Evolutionary conservation across 2,888 invertebrate species (phyloP), one percentile per base, ranked within the genome.

Genomic region (Calameuta filiformis): DNA sequence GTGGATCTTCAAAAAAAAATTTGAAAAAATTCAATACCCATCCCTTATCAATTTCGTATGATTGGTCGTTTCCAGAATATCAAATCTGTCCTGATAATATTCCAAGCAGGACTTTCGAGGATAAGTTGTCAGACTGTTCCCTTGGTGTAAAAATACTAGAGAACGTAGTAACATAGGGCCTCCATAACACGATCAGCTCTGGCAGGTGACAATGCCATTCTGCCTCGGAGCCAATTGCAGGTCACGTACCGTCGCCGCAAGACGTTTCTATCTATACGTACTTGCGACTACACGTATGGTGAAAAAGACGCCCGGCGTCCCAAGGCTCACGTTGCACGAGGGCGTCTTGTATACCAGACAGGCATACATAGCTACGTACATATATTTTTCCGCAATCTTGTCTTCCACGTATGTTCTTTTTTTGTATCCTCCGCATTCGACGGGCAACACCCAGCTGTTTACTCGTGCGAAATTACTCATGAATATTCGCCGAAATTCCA

Each of bases 191-290:
- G 86, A 87, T 87, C 86, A 87, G 83, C 83, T 80, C 83, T 82
- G 78, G 80, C 81, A 79, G 83, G 84, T 85, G 82, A 85, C 86
- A 83, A 80, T 76, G 79, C 73, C 81, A 85, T 85, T 85, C 87
- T 87, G 84, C 77, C 81, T 76, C 75, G 76, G 56, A 81, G 82
- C 81, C 85, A 86, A 85, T 86, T 87, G 86, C 87, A 81, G 82
- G 86, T 88, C 88, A 88, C 87, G 88, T 88, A 87, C 74, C 23
- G 68, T 71, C 40, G 40, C 74, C 75, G 77, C 68, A 75, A 71
- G 71, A 30, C 71, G 71, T 34, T 71, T 71, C 71, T 23, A 31
- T 71, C 71, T 34, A 71, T 34, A 31, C 33, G 31, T 71, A 71
- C 30, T 23, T 56, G 23, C 23, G 56, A 6, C 56, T 56, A 23